Evolutionary conservation across 2,888 invertebrate species (phyloP), one percentile per base, ranked within the genome.

Genomic region (Luffia ferchaultella): DNA sequence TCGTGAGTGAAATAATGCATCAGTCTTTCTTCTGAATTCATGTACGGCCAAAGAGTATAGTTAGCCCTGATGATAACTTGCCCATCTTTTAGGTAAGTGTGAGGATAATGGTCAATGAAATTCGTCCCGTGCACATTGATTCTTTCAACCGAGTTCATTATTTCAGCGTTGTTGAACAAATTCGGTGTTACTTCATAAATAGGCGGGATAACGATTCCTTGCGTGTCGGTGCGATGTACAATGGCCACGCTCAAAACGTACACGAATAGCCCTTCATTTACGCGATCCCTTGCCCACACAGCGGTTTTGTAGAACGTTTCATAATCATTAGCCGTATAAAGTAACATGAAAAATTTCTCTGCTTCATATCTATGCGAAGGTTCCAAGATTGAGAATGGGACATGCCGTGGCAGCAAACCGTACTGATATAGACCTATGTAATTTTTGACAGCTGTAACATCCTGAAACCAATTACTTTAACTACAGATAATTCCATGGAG

Each of bases 1-100:
- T 93, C 93, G 62, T 93, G 90, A 16, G 89, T 89, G 76, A 88
- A 92, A 73, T 93, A 93, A 20, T 85, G 74, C 45, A 93, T 58
- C 12, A 82, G 70, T 51, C 86, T 80, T 54, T 90, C 89, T 1
- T 84, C 73, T 62, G 86, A 77, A 55, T 76, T 63, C 48, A 85
- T 70, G 57, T 80, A 76, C 49, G 85, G 85, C 77, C 85, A 83
- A 12, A 84, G 80, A 12, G 89, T 88, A 60, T 87, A 86, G 70
- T 91, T 91, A 58, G 87, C 86, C 52, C 82, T 78, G 51, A 90
- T 86, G n/a, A 86, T 80, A 52, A 87, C 76, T 59, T 78, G 73
- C 40, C 86, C 73, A 49, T 83, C 68, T 76, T 78, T 64, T 46
- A 68, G 53, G 55, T 64, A 75, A 15, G 75, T 70, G 16, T 65